Percentiles rank a stretch among this genome's conserved stretches.
phyloP scores from a whole-genome alignment of 2,113 vertebrate genomes.

The Poecilia latipinna region DNA sequence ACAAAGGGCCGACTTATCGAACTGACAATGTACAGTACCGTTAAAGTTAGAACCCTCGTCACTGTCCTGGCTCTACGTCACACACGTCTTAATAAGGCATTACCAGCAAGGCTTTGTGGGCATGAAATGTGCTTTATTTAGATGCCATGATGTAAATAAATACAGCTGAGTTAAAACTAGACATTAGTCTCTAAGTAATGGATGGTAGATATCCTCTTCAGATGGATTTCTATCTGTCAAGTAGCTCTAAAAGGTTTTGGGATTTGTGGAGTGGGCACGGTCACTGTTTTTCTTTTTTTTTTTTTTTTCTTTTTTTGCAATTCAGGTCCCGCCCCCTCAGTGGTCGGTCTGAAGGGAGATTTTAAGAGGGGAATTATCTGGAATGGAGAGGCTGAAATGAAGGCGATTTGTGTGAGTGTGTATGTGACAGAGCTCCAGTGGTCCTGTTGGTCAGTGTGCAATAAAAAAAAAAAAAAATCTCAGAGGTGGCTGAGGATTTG shows the following conservation, averaged over 20 bases:
- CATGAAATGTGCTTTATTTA: slow-evolving; percentile 59
- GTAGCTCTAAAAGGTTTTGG: slow-evolving; percentile 80
- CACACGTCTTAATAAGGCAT: slow-evolving; percentile 54
- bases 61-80: slow-evolving; percentile 15
- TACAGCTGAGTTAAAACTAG: slow-evolving; percentile 61
- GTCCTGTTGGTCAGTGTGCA: slow-evolving; percentile 57
- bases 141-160: slow-evolving; percentile 73
- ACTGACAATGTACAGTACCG: slow-evolving; percentile 72
- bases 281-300: slow-evolving; percentile 49
- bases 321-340: slow-evolving; percentile 69
- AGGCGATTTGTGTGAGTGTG: slow-evolving; percentile 64
- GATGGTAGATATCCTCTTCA: slow-evolving; percentile 71
- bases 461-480: neutral
- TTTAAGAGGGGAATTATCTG: slow-evolving; percentile 76
- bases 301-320: slow-evolving; percentile 54
- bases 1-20: slow-evolving; percentile 70
- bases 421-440: slow-evolving; percentile 46
- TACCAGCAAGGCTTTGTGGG: slow-evolving; percentile 20
- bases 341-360: slow-evolving; percentile 74
- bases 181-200: slow-evolving; percentile 76
- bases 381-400: slow-evolving; percentile 64
- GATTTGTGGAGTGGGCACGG: slow-evolving; percentile 74
- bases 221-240: slow-evolving; percentile 77
- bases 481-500: slow-evolving; percentile 43
- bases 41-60: slow-evolving; percentile 72